phyloP scores from a whole-genome alignment of 1,140 invertebrate genomes.

The Drosophila virilis region DNA sequence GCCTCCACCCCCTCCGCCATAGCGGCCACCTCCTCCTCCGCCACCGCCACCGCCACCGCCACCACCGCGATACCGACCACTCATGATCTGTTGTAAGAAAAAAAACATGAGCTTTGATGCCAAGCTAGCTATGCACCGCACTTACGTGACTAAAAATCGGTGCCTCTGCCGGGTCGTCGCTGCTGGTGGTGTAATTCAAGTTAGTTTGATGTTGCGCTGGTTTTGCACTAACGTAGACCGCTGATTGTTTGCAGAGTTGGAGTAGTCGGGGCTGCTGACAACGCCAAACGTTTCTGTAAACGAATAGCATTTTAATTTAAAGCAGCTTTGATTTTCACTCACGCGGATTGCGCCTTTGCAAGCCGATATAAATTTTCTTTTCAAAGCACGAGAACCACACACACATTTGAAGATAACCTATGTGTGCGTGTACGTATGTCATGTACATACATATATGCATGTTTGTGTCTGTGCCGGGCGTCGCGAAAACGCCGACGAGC shows the following conservation, averaged over 20 bases:
- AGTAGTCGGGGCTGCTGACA: constrained; percentile 61
- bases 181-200: constrained; percentile 20
- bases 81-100: constrained; percentile 65
- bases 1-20: constrained; percentile 46
- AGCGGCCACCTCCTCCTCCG: constrained; percentile 44
- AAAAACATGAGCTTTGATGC: constrained; percentile 5
- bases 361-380: constrained; percentile 44
- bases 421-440: constrained; percentile 23
- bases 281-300: constrained; percentile 74
- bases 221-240: constrained; percentile 27
- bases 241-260: constrained; percentile 43
- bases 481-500: constrained; percentile 71
- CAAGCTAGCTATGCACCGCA: constrained; percentile 11
- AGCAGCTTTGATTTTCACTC: constrained; percentile 11
- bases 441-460: constrained; percentile 23
- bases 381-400: constrained; percentile 58
- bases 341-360: constrained; percentile 32
- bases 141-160: constrained; percentile 74
- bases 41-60: constrained; percentile 49
- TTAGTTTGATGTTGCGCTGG: constrained; percentile 20
- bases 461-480: constrained; percentile 62
- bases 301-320: constrained; percentile 66
- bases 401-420: constrained; percentile 33
- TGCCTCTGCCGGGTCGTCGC: constrained; percentile 22
- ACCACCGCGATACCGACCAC: constrained; percentile 68